Evolutionary conservation across 1,140 invertebrate species (phyloP).

Genomic region (Rhagoletis pomonella): DNA sequence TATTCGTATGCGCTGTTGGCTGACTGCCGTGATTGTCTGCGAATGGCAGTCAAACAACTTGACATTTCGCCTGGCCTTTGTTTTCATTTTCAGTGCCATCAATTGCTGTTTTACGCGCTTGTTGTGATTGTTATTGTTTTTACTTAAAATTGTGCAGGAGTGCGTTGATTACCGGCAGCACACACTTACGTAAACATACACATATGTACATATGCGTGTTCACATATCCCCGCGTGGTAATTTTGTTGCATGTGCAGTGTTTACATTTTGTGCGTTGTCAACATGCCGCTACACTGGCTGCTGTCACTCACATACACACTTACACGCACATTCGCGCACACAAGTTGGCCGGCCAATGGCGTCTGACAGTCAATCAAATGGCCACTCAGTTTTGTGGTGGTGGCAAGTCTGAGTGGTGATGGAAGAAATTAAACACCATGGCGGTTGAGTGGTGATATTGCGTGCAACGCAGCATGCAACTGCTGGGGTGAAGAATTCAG

Average conservation of each 20-base stretch:
- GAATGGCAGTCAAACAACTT: slow-evolving; percentile 44
- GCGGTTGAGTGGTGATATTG: not conserved
- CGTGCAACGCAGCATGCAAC: slow-evolving; percentile 1
- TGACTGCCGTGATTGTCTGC: slow-evolving; percentile 13
- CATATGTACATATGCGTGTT: not conserved
- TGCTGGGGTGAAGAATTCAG: not conserved
- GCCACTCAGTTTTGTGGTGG: not conserved
- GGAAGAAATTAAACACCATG: slow-evolving; percentile 22
- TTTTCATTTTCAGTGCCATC: slow-evolving; percentile 26
- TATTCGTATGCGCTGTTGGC: not conserved
- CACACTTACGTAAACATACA: not conserved
- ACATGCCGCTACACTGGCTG: slow-evolving; percentile 5
- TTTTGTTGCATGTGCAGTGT: not conserved
- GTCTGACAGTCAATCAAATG: slow-evolving; percentile 26
- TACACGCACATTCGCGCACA: not conserved
- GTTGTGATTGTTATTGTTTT: slow-evolving; percentile 44
- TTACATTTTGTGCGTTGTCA: not conserved
- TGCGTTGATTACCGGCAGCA: slow-evolving; percentile 17
- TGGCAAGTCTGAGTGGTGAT: not conserved
- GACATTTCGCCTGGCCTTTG: slow-evolving; percentile 35
- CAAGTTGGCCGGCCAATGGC: not conserved
- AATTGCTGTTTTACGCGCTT: slow-evolving; percentile 40
- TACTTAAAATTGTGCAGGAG: slow-evolving; percentile 43
- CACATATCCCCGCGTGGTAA: too few relatives aligned
- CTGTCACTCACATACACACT: slow-evolving; percentile 11